phyloP scores from a whole-genome alignment of 2,888 invertebrate genomes.

The Scaptomyza reducta region DNA sequence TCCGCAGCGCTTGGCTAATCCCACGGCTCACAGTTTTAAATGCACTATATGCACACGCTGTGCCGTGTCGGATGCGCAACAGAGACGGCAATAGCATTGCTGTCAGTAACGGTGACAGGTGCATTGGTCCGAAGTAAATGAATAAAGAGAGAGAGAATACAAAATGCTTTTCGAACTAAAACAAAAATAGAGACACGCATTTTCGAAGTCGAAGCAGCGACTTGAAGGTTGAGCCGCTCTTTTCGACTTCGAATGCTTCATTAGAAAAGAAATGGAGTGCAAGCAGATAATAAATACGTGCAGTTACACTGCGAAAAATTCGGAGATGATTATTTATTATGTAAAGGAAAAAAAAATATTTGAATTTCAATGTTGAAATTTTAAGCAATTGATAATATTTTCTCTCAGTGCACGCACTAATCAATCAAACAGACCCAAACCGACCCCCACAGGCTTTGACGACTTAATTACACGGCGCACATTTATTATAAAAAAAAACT shows the following conservation, averaged over 20 bases:
- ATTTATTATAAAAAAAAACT: constrained; percentile 27
- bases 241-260: not conserved
- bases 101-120: constrained; percentile 44
- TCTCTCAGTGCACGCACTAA: constrained; percentile 21
- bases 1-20: constrained; percentile 58
- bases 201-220: not conserved
- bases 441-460: constrained; percentile 55
- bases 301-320: not conserved
- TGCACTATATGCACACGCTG: constrained; percentile 29
- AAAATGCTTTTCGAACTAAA: constrained; percentile 20
- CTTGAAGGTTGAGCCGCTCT: not conserved
- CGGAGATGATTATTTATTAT: too few species aligned
- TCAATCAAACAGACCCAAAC: constrained; percentile 66
- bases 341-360: not conserved
- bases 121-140: constrained; percentile 22
- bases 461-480: constrained; percentile 70
- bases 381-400: not conserved
- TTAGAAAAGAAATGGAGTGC: constrained; percentile 1
- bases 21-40: constrained; percentile 55
- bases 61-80: constrained; percentile 32
- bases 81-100: constrained; percentile 17
- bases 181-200: not conserved
- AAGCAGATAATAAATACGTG: not conserved
- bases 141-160: constrained; percentile 1
- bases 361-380: not conserved